phyloP scores from a whole-genome alignment of 2,888 invertebrate genomes.

The Euplagia quadripunctaria region DNA sequence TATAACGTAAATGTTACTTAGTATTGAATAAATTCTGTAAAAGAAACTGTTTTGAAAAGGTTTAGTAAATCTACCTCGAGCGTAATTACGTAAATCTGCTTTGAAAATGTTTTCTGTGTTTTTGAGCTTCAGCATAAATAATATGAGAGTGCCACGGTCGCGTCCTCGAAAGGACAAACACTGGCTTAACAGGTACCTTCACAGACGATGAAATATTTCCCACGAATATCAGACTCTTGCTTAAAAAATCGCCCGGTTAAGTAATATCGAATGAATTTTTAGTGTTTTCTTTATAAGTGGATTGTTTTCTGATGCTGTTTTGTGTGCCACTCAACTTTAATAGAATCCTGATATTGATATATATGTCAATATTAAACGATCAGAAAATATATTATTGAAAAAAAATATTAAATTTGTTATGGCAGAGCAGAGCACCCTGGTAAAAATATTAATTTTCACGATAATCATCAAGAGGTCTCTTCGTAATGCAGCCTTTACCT shows the following conservation, averaged over 20 bases:
- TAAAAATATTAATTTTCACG: not conserved
- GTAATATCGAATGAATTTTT: not conserved
- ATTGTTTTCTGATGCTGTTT: not conserved
- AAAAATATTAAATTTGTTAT: not conserved
- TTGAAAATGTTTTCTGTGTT: slow-evolving; percentile 5
- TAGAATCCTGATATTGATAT: not conserved
- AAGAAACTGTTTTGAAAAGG: slow-evolving; percentile 13
- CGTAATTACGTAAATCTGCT: slow-evolving; percentile 14
- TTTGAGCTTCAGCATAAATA: slow-evolving; percentile 7
- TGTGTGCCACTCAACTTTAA: not conserved
- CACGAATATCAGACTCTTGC: not conserved
- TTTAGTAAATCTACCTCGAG: slow-evolving; percentile 5
- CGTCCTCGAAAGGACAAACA: slow-evolving; percentile 6
- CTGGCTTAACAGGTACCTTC: slow-evolving; percentile 7
- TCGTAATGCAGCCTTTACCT: no score
- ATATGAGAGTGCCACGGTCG: not conserved
- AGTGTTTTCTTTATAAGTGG: not conserved
- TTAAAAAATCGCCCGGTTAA: not conserved
- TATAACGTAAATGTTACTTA: slow-evolving; percentile 24
- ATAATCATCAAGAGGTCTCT: not conserved
- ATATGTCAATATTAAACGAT: not conserved
- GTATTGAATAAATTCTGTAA: slow-evolving; percentile 13
- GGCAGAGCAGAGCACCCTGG: not conserved
- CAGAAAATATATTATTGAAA: not conserved
- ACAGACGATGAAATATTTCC: slow-evolving; percentile 5